A percentile compares a stretch with the other conserved stretches of the same genome.
These are phyloP conservation scores for Microctenopoma steveboyesi DNA, from an alignment of 2,797 vertebrate genomes.

Conservation along the genomic window DNA sequence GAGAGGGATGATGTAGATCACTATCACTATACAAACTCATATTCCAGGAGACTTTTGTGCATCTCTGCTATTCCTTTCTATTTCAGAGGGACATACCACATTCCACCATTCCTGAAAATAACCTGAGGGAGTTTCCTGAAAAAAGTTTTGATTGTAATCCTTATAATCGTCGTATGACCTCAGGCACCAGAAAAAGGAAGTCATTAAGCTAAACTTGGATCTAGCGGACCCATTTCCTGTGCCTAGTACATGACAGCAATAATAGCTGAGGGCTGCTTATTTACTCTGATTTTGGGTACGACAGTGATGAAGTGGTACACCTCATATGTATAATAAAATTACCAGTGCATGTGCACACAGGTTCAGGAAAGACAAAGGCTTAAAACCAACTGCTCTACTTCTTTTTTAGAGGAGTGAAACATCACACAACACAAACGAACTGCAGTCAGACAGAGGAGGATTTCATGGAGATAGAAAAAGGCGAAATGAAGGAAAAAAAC, in stretches of 20 bases:
- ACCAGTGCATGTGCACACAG: constrained; percentile 7
- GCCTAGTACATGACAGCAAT: constrained; percentile 17
- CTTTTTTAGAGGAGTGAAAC: too few species aligned
- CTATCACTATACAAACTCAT: neutral
- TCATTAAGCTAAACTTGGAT: constrained; percentile 4
- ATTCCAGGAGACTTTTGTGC: constrained; percentile 2
- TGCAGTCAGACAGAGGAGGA: neutral
- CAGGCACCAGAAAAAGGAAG: constrained; percentile 13
- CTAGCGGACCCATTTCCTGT: neutral
- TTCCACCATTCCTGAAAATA: constrained; percentile 5
- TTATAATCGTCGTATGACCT: constrained; percentile 7
- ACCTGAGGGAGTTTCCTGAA: constrained; percentile 3
- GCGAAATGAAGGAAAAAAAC: neutral
- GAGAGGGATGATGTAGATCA: constrained; percentile 9
- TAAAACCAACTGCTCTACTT: too few species aligned
- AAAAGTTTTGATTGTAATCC: constrained; percentile 32
- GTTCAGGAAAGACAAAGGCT: neutral
- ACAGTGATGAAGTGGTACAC: constrained; percentile 25
- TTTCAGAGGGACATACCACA: neutral
- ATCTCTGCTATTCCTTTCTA: constrained; percentile 2
- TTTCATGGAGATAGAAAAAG: neutral
- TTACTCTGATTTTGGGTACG: constrained; percentile 33
- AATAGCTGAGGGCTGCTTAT: constrained; percentile 19
- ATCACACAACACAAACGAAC: neutral
- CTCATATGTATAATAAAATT: constrained; percentile 20